phyloP scores from a whole-genome alignment of 2,113 vertebrate genomes.

The Notothenia coriiceps region DNA sequence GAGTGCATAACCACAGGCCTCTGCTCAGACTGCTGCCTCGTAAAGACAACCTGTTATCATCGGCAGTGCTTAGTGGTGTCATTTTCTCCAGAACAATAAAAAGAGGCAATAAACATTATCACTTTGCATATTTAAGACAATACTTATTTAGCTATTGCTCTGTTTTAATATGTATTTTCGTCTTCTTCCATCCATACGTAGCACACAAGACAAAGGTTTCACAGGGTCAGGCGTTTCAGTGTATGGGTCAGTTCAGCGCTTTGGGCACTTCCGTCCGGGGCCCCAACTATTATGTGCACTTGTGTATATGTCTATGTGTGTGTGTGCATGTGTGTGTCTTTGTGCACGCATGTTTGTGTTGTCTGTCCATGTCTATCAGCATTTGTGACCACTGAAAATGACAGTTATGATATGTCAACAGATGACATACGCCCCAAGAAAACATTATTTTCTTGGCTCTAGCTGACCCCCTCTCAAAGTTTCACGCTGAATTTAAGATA shows the following conservation, averaged over 20 bases:
- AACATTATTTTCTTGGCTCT: conserved; percentile 11
- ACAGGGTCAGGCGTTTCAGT: conserved; percentile 79
- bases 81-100: conserved; percentile 3
- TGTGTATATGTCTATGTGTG: conserved; percentile 19
- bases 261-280: conserved; percentile 75
- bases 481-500: not conserved
- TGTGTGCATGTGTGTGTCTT: conserved; percentile 16
- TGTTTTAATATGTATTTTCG: conserved; percentile 44
- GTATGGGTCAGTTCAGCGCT: conserved; percentile 70
- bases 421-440: conserved; percentile 55
- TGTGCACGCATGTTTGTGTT: conserved; percentile 49
- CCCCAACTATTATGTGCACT: conserved; percentile 62
- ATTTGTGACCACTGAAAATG: conserved; percentile 49
- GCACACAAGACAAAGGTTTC: conserved; percentile 75
- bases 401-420: conserved; percentile 66
- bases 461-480: conserved; percentile 1
- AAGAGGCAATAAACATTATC: not conserved
- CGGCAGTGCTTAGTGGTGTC: not conserved
- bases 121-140: not conserved
- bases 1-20: conserved; percentile 13
- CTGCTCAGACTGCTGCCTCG: not conserved
- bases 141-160: not conserved
- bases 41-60: not conserved
- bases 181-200: conserved; percentile 23
- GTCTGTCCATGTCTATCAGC: conserved; percentile 59